Evolutionary conservation across 2,113 vertebrate genomes (phyloP).

Genomic region (Amazona vittata): DNA sequence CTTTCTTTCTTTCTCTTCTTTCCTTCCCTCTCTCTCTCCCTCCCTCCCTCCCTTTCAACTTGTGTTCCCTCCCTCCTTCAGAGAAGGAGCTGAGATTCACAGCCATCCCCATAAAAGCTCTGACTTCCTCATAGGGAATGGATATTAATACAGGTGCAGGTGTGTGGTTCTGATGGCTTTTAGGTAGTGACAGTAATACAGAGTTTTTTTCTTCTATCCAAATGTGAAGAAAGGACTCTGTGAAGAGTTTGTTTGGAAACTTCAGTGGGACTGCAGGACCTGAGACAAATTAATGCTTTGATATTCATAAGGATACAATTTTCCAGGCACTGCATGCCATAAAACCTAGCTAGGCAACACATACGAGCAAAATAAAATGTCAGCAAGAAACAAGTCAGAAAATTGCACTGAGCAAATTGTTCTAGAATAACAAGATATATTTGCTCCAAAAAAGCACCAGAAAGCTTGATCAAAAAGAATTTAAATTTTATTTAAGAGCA

Average conservation of each 20-base stretch:
- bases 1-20: background rate
- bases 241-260: slow-evolving; percentile 9
- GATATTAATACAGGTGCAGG: background rate
- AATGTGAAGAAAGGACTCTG: background rate
- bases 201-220: background rate
- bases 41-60: background rate
- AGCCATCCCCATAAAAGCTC: background rate
- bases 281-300: slow-evolving; percentile 14
- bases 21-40: background rate
- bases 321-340: background rate
- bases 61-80: background rate
- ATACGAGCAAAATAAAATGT: slow-evolving; percentile 24
- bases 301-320: background rate
- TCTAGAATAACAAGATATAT: slow-evolving; percentile 1
- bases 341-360: background rate
- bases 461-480: background rate
- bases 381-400: slow-evolving; percentile 1
- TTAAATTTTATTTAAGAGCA: background rate
- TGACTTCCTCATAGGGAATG: background rate
- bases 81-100: background rate
- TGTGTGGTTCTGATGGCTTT: background rate
- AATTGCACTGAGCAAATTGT: background rate
- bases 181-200: background rate
- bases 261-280: background rate
- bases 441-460: background rate